Evolutionary conservation across 2,113 vertebrate genomes (phyloP).

Genomic region (Melospiza melodia): DNA sequence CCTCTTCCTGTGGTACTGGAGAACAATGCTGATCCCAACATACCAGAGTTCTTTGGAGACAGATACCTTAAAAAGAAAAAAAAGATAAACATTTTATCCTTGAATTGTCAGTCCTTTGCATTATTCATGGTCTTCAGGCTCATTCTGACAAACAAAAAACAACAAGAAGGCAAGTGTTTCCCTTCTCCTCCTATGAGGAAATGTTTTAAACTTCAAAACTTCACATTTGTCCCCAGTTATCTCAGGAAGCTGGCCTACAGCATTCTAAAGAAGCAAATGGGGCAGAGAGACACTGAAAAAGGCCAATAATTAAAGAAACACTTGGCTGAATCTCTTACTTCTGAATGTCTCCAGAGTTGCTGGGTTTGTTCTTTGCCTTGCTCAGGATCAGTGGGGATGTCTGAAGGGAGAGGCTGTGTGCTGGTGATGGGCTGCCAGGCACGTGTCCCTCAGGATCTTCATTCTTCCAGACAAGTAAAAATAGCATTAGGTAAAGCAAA

Average conservation of each 20-base stretch:
- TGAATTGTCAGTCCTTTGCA: neutral
- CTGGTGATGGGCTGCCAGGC: neutral
- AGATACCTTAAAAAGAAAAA: constrained; percentile 68
- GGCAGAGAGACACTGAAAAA: neutral
- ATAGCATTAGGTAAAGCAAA: neutral
- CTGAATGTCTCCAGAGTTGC: constrained; percentile 79
- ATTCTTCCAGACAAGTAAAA: constrained; percentile 65
- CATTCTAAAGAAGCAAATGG: neutral
- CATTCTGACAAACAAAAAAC: neutral
- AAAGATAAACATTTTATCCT: neutral
- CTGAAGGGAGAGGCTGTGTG: constrained; percentile 2
- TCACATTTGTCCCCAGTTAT: neutral
- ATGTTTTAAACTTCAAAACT: neutral
- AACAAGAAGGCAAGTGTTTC: neutral
- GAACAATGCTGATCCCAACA: neutral
- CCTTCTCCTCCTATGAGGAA: neutral
- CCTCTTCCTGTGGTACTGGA: neutral
- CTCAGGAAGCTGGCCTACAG: neutral
- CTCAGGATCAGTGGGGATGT: constrained; percentile 9
- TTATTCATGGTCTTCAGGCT: neutral
- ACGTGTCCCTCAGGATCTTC: neutral
- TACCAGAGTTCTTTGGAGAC: constrained; percentile 57
- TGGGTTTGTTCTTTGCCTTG: constrained; percentile 74
- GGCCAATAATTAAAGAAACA: neutral
- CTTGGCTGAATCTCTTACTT: constrained; percentile 72